phyloP scores from a whole-genome alignment of 2,888 invertebrate genomes.

The Orthonevra nobilis region DNA sequence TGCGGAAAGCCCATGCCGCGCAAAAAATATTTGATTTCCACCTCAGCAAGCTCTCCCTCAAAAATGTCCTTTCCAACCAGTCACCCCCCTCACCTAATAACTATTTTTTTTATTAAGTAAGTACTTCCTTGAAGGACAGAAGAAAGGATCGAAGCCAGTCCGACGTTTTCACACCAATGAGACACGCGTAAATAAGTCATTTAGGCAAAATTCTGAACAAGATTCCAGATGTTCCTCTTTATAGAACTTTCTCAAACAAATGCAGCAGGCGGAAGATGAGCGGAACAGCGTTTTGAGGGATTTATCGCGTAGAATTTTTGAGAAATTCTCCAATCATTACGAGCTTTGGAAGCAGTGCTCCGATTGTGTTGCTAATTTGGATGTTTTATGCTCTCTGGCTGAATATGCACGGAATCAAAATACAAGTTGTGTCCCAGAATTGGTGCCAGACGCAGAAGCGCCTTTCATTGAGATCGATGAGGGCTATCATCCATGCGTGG shows the following conservation, averaged over 20 bases:
- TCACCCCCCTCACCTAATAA: no score
- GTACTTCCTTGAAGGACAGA: slow-evolving; percentile 90
- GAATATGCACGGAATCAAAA: slow-evolving; percentile 88
- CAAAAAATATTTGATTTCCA: no score
- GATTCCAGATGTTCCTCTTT: no score
- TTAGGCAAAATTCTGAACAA: background rate
- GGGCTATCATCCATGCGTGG: slow-evolving; percentile 94
- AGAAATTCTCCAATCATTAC: slow-evolving; percentile 89
- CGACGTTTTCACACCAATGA: slow-evolving; percentile 90
- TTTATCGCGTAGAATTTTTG: slow-evolving; percentile 90
- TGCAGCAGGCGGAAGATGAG: slow-evolving; percentile 91
- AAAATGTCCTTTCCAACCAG: no score
- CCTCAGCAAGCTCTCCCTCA: no score
- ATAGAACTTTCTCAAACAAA: slow-evolving; percentile 86
- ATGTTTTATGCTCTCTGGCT: slow-evolving; percentile 91
- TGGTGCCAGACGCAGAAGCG: slow-evolving; percentile 80
- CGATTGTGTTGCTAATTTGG: slow-evolving; percentile 89
- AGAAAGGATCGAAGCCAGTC: slow-evolving; percentile 88
- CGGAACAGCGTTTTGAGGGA: slow-evolving; percentile 89
- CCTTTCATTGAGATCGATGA: slow-evolving; percentile 90
- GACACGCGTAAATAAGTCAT: slow-evolving; percentile 83
- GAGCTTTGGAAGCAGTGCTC: slow-evolving; percentile 90
- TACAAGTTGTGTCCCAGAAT: slow-evolving; percentile 88
- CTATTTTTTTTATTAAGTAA: no score
- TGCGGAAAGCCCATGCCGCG: no score